A percentile compares a stretch with the other conserved stretches of the same genome.
Evolutionary conservation across 2,888 invertebrate genomes (phyloP).

Genomic region (Synanthedon myopaeformis): DNA sequence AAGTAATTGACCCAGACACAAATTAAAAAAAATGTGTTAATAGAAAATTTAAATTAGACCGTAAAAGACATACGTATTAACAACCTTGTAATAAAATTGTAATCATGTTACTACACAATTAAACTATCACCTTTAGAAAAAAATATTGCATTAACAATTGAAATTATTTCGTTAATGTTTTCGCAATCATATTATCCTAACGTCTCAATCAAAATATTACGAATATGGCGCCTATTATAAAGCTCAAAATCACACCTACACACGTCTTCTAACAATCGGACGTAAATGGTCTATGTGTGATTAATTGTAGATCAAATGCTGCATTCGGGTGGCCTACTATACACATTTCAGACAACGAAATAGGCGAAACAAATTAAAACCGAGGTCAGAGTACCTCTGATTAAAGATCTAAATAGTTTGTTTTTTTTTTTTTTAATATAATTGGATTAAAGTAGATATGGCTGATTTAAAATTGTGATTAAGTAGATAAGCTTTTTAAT

Average conservation of each 20-base stretch:
- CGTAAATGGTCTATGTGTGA: slow-evolving; percentile 16
- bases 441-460: no score
- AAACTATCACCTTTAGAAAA: neutral
- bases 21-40: neutral
- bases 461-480: no score
- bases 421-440: no score
- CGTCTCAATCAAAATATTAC: slow-evolving; percentile 12
- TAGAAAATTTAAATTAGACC: neutral
- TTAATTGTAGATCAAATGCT: slow-evolving; percentile 24
- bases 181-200: slow-evolving; percentile 4
- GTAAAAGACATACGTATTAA: neutral
- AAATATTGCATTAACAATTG: slow-evolving; percentile 1
- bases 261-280: slow-evolving; percentile 8
- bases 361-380: slow-evolving; percentile 14
- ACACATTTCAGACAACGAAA: slow-evolving; percentile 15
- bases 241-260: slow-evolving; percentile 23
- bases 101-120: neutral
- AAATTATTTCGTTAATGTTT: slow-evolving; percentile 5
- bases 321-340: slow-evolving; percentile 10
- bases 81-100: neutral
- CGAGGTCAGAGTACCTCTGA: slow-evolving; percentile 9
- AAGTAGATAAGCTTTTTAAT: no score
- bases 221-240: slow-evolving; percentile 15
- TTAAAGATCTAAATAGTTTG: no score
- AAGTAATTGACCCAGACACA: slow-evolving; percentile 2